Conservation (phyloP, 2,888 invertebrate species). For the Tetragonisca angustula region DNA sequence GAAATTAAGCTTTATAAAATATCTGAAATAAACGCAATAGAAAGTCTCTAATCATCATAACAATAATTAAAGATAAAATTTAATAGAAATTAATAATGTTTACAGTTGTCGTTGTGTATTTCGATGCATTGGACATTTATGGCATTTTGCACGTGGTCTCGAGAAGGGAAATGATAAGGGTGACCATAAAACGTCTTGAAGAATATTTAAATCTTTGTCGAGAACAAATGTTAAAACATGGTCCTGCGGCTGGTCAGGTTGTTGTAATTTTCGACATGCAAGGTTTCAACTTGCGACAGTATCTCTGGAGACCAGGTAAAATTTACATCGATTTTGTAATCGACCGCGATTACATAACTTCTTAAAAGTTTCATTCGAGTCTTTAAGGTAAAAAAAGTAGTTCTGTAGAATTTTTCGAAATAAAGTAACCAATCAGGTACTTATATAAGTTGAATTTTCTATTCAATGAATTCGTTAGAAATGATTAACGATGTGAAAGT, state of each 20-base stretch:
- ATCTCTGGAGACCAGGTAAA: slow-evolving; percentile 93
- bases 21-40: too few species aligned
- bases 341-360: not conserved
- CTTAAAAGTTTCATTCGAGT: not conserved
- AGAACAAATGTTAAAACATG: slow-evolving; percentile 87
- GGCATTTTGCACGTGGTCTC: slow-evolving; percentile 91
- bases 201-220: slow-evolving; percentile 87
- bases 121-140: slow-evolving; percentile 92
- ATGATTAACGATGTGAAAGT: slow-evolving; percentile 14
- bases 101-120: slow-evolving; percentile 91
- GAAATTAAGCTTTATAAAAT: too few species aligned
- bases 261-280: slow-evolving; percentile 91
- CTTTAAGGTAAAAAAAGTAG: not conserved
- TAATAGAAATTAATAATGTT: slow-evolving; percentile 2
- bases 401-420: slow-evolving; percentile 1
- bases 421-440: not conserved
- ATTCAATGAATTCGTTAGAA: not conserved
- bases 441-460: slow-evolving; percentile 22
- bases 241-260: slow-evolving; percentile 88
- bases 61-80: not conserved
- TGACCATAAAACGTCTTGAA: slow-evolving; percentile 89
- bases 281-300: slow-evolving; percentile 91
- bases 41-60: not conserved
- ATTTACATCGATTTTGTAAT: not conserved
- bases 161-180: slow-evolving; percentile 90